These are phyloP conservation scores for Paratilapia polleni DNA, from an alignment of 2,113 vertebrate genomes.

Conservation along the genomic window DNA sequence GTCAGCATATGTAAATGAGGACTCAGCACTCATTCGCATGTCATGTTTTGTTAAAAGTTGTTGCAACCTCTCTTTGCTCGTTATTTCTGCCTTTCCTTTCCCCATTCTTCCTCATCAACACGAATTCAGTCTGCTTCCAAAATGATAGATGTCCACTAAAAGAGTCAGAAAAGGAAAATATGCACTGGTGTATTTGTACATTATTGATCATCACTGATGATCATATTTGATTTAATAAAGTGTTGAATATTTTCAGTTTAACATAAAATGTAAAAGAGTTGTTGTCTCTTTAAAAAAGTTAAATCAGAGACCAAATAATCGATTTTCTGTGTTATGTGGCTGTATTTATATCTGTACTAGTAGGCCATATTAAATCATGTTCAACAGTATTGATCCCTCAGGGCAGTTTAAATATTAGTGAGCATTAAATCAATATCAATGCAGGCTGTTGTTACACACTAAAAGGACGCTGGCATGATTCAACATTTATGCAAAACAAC, in stretches of 20 bases:
- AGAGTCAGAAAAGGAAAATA: neutral
- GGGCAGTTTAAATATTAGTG: slow-evolving; percentile 81
- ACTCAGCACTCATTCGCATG: slow-evolving; percentile 83
- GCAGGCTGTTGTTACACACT: slow-evolving; percentile 73
- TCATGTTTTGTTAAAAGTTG: slow-evolving; percentile 92
- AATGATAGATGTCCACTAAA: slow-evolving; percentile 3
- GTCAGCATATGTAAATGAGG: slow-evolving; percentile 99
- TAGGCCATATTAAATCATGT: slow-evolving; percentile 72
- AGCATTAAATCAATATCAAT: slow-evolving; percentile 81
- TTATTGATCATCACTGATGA: neutral
- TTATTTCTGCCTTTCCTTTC: slow-evolving; percentile 60
- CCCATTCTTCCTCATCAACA: slow-evolving; percentile 33
- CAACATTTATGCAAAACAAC: slow-evolving; percentile 82
- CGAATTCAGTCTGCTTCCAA: slow-evolving; percentile 10
- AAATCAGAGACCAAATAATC: slow-evolving; percentile 54
- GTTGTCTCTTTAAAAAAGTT: slow-evolving; percentile 26
- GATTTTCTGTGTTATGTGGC: slow-evolving; percentile 53
- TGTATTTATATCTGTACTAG: slow-evolving; percentile 59
- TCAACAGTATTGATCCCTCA: slow-evolving; percentile 72
- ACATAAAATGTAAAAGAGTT: slow-evolving; percentile 25
- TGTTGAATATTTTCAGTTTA: neutral
- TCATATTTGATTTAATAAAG: neutral
- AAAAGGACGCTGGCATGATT: slow-evolving; percentile 79
- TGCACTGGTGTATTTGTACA: neutral
- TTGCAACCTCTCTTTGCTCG: slow-evolving; percentile 78